Evolutionary conservation across 1,140 invertebrate species (phyloP), one percentile per base, ranked within the genome.

Genomic region (Camponotus vicinus): DNA sequence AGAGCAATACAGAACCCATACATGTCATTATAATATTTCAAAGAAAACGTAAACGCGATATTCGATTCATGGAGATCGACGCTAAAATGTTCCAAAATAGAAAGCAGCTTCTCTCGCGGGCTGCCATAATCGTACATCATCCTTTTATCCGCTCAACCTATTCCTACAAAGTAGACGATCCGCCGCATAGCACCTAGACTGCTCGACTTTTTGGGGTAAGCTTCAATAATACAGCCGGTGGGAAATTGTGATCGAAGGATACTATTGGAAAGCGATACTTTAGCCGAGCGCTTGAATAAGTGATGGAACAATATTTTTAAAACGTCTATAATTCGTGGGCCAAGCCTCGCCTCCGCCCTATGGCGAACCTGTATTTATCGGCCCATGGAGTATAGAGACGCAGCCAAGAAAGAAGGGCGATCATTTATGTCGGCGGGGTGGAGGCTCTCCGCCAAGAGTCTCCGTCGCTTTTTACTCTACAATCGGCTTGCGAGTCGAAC

Each of bases 241-340:
- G 92, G 93, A 95, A 95, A 94, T 94, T 94, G 93, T 94, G 93
- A 94, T 94, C 93, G 92, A 93, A 90, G 91, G 91, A 92, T 93
- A 90, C 91, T 94, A 95, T 95, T 93, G 94, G 94, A 95, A 95
- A 95, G 91, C 93, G 92, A 95, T 95, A 94, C 91, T 91, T 95
- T 94, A 94, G 92, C 92, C 91, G 85, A 85, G 6, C 90, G 77
- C 71, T 88, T 95, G 94, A 95, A 95, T 95, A 95, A 95, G 92
- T 95, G 92, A 95, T 94, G 93, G 91, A 92, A 95, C 94, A 95
- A 95, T 95, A 95, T 95, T 95, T 95, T 95, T 95, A 95, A 95
- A 95, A 95, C 95, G 94, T 92, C 94, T 94, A 94, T 95, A 95
- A 95, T 95, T 95, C 94, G 93, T 93, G 92, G 90, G 85, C 84